phyloP scores from a whole-genome alignment of 2,113 vertebrate genomes.

The Alexandromys fortis region DNA sequence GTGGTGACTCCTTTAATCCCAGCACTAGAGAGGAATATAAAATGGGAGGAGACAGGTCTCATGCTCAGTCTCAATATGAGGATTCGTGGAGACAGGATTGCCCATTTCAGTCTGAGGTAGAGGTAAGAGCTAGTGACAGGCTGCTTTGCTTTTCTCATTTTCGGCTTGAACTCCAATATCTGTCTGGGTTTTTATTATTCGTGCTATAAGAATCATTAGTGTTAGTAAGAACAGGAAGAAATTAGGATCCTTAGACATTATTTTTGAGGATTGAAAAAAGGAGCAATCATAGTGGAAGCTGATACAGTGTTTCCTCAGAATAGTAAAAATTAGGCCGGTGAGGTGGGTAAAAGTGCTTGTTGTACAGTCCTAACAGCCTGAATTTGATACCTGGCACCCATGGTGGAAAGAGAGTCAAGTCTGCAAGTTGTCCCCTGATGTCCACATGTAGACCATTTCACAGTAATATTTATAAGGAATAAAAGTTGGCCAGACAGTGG shows the following conservation, averaged over 20 bases:
- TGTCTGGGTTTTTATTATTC: too few species aligned
- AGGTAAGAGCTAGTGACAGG: too few species aligned
- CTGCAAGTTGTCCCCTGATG: background rate
- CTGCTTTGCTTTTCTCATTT: too few species aligned
- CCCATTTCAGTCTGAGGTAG: too few species aligned
- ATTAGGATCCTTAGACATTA: background rate
- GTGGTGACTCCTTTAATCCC: too few species aligned
- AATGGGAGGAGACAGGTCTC: too few species aligned
- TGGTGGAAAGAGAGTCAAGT: background rate
- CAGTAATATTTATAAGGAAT: background rate
- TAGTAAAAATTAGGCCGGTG: background rate
- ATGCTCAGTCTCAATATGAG: too few species aligned
- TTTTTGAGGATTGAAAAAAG: background rate
- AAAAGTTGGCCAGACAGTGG: background rate
- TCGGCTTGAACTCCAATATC: too few species aligned
- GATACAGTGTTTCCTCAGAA: background rate
- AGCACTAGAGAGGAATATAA: too few species aligned
- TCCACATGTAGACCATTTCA: background rate
- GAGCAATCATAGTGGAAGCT: background rate
- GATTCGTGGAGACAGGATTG: too few species aligned
- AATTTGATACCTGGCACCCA: background rate
- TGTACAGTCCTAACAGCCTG: background rate
- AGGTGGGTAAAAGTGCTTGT: background rate
- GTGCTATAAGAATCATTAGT: too few species aligned
- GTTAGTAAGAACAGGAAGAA: background rate